Base-by-base conservation (phyloP, 2,888 invertebrate species). In the Shargacucullia verbasci region DNA sequence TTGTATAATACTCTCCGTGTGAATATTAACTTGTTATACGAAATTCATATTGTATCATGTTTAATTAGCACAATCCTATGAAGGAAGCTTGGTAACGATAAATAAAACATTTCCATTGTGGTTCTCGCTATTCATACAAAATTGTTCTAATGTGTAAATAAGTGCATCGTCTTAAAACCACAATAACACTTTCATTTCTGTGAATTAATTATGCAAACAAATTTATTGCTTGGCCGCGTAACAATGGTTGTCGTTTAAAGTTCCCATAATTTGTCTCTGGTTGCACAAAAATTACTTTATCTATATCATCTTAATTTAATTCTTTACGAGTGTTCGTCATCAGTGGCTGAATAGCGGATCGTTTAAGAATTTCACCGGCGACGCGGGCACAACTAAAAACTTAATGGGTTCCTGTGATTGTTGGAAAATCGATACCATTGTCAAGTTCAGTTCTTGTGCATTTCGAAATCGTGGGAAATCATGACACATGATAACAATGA, bases 391-490 rank as follows among this genome's bases (percentile, higher is more conserved):
- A 60, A 64, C 62, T 80, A 75, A 78, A 78, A 80, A 73, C 61
- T 38, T 71, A 77, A 78, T 70, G 59, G 66, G 67, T 69, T 76
- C 78, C 78, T 76, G 60, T 53, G 70, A 75, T 72, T 77, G 73
- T 76, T 72, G 66, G 66, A 72, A 78, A 76, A 86, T 84, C 80
- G 78, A 74, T 76, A 62, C 65, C 76, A 87, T 84, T 87, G 82
- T 85, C 74, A 79, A 76, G 76, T 79, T 80, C 73, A 67, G 63
- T 80, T 81, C 79, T 82, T 80, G 79, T 74, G 68, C 64, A 59
- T 58, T 81, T 85, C 76, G 89, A 91, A 91, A 90, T 84, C 91
- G 90, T 90, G 91, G 64, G 91, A 91, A 85, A 70, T 49, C 59
- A 49, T 59, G 65, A 75, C 80, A 78, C 72, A 71, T 73, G 70